Evolutionary conservation across 2,113 vertebrate species (phyloP), one percentile per base, ranked within the genome.

Genomic region (Platichthys flesus): DNA sequence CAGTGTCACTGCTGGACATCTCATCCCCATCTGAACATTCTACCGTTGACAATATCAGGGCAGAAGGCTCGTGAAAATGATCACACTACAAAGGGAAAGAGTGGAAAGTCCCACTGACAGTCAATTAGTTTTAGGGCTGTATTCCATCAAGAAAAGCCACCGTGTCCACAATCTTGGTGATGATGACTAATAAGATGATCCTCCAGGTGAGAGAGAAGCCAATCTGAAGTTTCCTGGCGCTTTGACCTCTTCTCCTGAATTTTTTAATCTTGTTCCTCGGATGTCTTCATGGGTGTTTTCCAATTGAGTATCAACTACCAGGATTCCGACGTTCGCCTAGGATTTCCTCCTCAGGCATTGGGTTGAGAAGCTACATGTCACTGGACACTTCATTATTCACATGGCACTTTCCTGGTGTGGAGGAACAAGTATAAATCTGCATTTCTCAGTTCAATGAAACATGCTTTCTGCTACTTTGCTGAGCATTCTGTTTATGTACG

Each of bases 401-500:
- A 26, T 76, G 67, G 77, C 57, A 42, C 45, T 61, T 71, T 77
- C 18, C n/a, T 80, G 10, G n/a, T 65, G 28, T 74, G 14, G 45
- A 65, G 68, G n/a, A 59, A 67, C 18, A 47, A 81, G 45, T 66
- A 59, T 26, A 64, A 74, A 85, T 81, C 13, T 66, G 79, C 57
- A 55, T 61, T 64, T 67, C 66, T 75, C 59, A 61, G 21, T 80
- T 78, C 63, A 66, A 64, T 64, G 64, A 85, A 78, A 91, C 92
- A 92, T 91, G 92, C 87, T 64, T 85, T 86, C 31, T 64, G 28
- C 58, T 68, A 75, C 52, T 72, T 68, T 78, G 24, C 73, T 68
- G 58, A 52, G 18, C 42, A 52, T 69, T 82, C 62, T 74, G 62
- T 59, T 66, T 59, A 63, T 67, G 61, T 72, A 69, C 57, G 56